A percentile compares a stretch with the other conserved stretches of the same genome.
phyloP scores from a whole-genome alignment of 1,140 invertebrate genomes.

The Nomia melanderi region DNA sequence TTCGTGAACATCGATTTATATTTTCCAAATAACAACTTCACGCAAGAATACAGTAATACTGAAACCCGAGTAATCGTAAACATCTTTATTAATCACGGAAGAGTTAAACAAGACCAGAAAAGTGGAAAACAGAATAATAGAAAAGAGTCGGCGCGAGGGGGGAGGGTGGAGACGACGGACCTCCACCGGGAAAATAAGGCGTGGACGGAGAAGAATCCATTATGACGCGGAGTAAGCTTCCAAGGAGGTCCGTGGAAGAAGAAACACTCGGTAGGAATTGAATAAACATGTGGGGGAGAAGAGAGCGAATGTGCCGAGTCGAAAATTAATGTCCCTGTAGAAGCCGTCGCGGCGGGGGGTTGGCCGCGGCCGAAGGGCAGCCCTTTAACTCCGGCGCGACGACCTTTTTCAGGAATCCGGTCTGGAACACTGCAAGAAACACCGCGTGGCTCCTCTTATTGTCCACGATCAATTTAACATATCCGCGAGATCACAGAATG shows the following conservation, averaged over 20 bases:
- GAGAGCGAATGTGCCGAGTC: slow-evolving; percentile 56
- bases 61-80: no score
- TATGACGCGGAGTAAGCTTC: slow-evolving; percentile 49
- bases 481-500: slow-evolving; percentile 59
- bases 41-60: no score
- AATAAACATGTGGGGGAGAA: slow-evolving; percentile 67
- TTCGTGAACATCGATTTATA: no score
- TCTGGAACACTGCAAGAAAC: slow-evolving; percentile 39
- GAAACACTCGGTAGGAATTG: slow-evolving; percentile 61
- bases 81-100: no score
- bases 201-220: slow-evolving; percentile 60
- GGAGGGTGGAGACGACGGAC: not conserved
- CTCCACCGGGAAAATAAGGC: slow-evolving; percentile 11
- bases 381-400: slow-evolving; percentile 63
- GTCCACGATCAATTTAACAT: slow-evolving; percentile 65
- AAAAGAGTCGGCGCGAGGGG: not conserved
- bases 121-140: slow-evolving; percentile 16
- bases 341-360: slow-evolving; percentile 56
- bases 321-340: slow-evolving; percentile 68
- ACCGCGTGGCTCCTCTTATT: slow-evolving; percentile 34
- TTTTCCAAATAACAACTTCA: no score
- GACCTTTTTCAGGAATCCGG: slow-evolving; percentile 63
- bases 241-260: slow-evolving; percentile 37
- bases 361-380: slow-evolving; percentile 26
- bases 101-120: not conserved